Base-by-base conservation (phyloP, 2,113 vertebrate species). In the Xenus cinereus region DNA sequence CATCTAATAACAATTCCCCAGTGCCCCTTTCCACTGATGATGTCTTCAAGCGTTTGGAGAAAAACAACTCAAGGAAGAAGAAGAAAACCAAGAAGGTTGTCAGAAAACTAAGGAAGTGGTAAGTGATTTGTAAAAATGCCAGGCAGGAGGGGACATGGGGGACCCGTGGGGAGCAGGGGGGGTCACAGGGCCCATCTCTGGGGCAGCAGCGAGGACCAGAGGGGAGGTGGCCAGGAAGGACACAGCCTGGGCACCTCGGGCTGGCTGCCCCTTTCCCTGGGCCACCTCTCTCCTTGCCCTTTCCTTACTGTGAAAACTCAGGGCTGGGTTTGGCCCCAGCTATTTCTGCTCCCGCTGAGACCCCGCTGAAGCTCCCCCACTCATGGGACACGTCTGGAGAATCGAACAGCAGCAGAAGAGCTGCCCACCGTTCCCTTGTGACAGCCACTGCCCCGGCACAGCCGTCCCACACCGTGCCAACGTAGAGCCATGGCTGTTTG, bases 401-500 rank as follows among this genome's bases (percentile, higher is more conserved):
- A 35, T 2, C 14, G 39, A 39, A 39, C 22, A 64, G 46, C 69
- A 30, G 33, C 39, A 17, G 27, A 45, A 63, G 43, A 63, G 20
- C 32, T 26, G 33, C 33, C 48, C 5, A 1, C 16, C 14, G 5
- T 18, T 32, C 56, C 15, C 39, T 6, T 21, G 22, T 4, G 7
- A 5, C 17, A 17, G 63, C 35, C 45, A 13, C 1, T 3, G 51
- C 50, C 24, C 46, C 2, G 3, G 51, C 51, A 30, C 41, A 32
- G 35, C 56, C 28, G 16, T 27, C 39, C 22, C 51, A 27, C 51
- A 53, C 26, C 8, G 26, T 27, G 28, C 14, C 28, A 8, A 4
- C 4, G 1, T 2, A 14, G 10, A 1, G 77, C 59, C n/a, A 3
- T 0, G 20, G 17, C 67, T 13, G 24, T 50, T 24, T 3, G 2